Evolutionary conservation across 2,113 vertebrate species (phyloP), one percentile per base, ranked within the genome.

Genomic region (Phyllostomus discolor): DNA sequence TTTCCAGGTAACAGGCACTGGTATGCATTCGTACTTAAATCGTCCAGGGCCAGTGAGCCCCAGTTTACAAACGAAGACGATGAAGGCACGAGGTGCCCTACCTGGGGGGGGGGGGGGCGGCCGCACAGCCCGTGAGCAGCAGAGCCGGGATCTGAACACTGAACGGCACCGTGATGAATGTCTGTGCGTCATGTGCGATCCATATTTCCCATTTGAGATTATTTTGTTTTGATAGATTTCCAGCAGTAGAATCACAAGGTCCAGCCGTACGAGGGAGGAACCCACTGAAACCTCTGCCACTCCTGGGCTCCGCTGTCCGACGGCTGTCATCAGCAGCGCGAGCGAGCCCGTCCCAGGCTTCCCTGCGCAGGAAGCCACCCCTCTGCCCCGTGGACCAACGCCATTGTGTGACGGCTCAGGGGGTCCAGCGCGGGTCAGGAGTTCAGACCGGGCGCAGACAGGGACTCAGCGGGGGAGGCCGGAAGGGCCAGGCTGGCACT

Each of bases 191-290:
- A 17, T 2, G 2, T 22, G 11, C 15, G 67, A 20, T 31, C 79
- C 38, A 17, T 83, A 57, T 72, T 94, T 57, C 94, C 50, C 94
- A 24, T 43, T 9, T 43, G 88, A 94, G 83, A 67, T 73, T 9
- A 83, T 75, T 80, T 84, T 69, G 35, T 66, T 79, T 41, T 33
- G 43, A 33, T 28, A 83, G 43, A 33, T 59, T 59, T 38, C 78
- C 59, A 43, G 35, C 3, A 12, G 43, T 11, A 41, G 79, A 50
- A 52, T 10, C 19, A 59, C 54, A 1, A 22, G 82, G 43, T 64
- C 78, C 64, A 46, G 64, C 0, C 26, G 22, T 14, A 35, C 46
- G 22, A 1, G 50, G 43, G 22, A 1, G 50, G 43, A 15, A 69
- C 50, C 24, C 35, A 35, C 35, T 59, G 19, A 50, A 41, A 69